Evolutionary conservation across 2,113 vertebrate genomes (phyloP).

Genomic region (Probosciger aterrimus): DNA sequence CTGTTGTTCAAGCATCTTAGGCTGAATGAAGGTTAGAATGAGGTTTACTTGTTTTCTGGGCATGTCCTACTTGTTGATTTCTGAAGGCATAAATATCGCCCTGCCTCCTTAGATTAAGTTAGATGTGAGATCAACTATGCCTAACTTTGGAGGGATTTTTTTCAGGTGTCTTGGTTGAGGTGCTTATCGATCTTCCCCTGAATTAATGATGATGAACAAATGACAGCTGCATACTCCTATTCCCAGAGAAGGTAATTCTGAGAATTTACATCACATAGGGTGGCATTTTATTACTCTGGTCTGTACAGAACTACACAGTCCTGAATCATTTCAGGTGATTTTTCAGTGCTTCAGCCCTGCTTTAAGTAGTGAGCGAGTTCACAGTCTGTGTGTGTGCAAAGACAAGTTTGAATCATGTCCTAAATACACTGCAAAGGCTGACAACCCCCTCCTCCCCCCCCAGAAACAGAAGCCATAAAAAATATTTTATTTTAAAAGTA

Average conservation of each 20-base stretch:
- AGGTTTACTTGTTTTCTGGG: neutral
- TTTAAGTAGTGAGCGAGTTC: neutral
- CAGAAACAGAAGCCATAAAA: neutral
- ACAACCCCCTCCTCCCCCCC: neutral
- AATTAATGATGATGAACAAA: neutral
- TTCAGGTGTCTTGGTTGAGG: neutral
- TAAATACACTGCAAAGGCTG: neutral
- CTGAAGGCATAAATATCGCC: neutral
- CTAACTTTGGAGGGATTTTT: neutral
- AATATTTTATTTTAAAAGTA: neutral
- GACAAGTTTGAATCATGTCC: neutral
- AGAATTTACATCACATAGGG: neutral
- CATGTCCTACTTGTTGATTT: neutral
- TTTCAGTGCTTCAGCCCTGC: neutral
- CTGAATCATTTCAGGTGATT: neutral
- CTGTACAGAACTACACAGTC: neutral
- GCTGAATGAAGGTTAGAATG: neutral
- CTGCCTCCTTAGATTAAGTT: neutral
- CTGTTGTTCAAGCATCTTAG: neutral
- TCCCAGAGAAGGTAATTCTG: neutral
- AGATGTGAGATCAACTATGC: neutral
- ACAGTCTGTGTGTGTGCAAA: neutral
- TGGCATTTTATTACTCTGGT: neutral
- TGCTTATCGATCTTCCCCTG: neutral
- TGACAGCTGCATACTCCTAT: neutral